Evolutionary conservation across 2,113 vertebrate species (phyloP), one percentile per base, ranked within the genome.

Genomic region (Hypomesus transpacificus): DNA sequence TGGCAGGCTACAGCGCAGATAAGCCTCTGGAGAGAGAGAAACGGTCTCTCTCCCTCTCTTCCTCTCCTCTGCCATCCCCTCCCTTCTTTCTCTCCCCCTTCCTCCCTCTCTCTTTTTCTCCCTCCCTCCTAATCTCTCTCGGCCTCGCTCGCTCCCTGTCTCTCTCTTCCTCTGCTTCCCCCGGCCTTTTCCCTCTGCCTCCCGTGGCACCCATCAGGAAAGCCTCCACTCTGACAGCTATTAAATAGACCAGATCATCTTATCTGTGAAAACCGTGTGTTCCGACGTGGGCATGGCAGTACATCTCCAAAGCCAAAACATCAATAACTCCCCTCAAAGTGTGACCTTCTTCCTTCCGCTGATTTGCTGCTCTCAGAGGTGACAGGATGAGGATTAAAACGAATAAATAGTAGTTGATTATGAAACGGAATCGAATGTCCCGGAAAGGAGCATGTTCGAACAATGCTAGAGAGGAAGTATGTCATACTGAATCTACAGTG

Each of bases 191-290:
- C 24, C 24, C 26, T 20, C 64, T n/a, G n/a, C 66, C 66, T 64
- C 65, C 8, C 28, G 53, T 53, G 68, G 66, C 21, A 53, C 67
- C 65, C 62, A 54, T 66, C 46, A 71, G 14, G 20, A 24, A 57
- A 51, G 26, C 24, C 34, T 56, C 3, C 9, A 5, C 56, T 81
- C 65, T 50, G 56, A 75, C 18, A n/a, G 71, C 58, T 64, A 26
- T 70, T 73, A 74, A 66, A 71, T 56, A 24, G 69, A 63, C 62
- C 8, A 26, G 46, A 71, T 54, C 65, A 69, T 64, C 51, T 53
- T 77, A 73, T 79, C 68, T 79, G 11, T 52, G 70, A 80, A 71
- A 66, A 71, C 24, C 74, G 66, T 53, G 18, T 61, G 52, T 74
- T 61, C 24, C 77, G 52, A 66, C 24, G 67, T 7, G 66, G 39